phyloP scores from a whole-genome alignment of 2,113 vertebrate genomes.

The Hassar affinis region DNA sequence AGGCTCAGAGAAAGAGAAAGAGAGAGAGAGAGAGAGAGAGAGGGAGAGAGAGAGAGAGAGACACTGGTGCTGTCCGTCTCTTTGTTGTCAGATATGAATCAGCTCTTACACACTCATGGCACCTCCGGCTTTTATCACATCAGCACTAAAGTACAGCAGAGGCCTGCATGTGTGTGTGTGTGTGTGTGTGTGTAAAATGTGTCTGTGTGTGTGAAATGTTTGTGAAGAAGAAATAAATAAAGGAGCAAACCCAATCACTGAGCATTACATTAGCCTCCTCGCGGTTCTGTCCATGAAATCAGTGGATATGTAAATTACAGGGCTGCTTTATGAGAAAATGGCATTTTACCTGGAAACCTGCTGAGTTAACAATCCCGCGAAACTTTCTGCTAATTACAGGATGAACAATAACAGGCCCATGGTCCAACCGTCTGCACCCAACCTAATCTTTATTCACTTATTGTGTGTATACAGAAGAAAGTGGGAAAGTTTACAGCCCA shows the following conservation, averaged over 20 bases:
- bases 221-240: background rate
- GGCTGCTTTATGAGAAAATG: background rate
- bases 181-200: slow-evolving; percentile 27
- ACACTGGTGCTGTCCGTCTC: slow-evolving; percentile 57
- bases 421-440: background rate
- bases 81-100: slow-evolving; percentile 69
- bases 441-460: background rate
- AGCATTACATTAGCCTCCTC: slow-evolving; percentile 8
- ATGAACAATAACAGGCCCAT: background rate
- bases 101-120: slow-evolving; percentile 57
- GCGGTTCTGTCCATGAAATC: background rate
- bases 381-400: background rate
- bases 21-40: slow-evolving; percentile 63
- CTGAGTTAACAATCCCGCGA: background rate
- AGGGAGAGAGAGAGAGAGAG: background rate
- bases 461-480: background rate
- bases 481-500: background rate
- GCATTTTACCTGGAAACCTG: background rate
- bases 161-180: slow-evolving; percentile 1
- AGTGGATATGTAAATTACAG: background rate
- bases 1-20: slow-evolving; percentile 57
- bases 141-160: slow-evolving; percentile 42
- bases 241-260: slow-evolving; percentile 20
- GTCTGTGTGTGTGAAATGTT: slow-evolving; percentile 25
- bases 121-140: slow-evolving; percentile 41